phyloP scores from a whole-genome alignment of 2,113 vertebrate species.

The Ceratotherium simum region DNA sequence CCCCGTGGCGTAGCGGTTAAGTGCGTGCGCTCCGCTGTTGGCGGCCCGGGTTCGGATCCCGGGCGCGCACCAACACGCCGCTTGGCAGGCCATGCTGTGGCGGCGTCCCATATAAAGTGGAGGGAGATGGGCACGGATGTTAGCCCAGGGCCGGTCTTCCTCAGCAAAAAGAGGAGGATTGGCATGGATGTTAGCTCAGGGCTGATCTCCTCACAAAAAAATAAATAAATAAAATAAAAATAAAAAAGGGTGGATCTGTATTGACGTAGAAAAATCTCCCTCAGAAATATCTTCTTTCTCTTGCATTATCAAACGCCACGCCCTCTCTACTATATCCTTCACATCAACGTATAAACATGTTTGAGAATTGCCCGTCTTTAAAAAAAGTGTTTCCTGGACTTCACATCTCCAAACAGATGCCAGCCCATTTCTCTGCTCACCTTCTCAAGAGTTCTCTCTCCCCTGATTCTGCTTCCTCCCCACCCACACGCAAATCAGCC shows the following conservation, averaged over 20 bases:
- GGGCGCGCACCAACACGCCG: no score
- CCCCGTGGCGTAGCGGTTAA: no score
- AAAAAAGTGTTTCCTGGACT: background rate
- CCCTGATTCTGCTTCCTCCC: background rate
- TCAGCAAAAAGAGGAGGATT: no score
- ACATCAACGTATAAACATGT: background rate
- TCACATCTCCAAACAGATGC: background rate
- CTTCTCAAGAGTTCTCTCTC: background rate
- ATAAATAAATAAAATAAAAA: background rate
- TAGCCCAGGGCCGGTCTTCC: no score
- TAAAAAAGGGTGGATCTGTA: background rate
- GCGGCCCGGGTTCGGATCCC: no score
- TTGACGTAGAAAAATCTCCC: background rate
- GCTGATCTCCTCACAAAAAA: no score
- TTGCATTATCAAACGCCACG: background rate
- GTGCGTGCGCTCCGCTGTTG: no score
- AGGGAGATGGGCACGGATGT: no score
- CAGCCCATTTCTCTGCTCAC: background rate
- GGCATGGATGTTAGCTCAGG: no score
- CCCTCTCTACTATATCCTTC: background rate
- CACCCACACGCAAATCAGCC: background rate
- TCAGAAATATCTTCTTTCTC: background rate
- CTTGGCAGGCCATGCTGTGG: no score
- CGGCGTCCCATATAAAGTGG: no score
- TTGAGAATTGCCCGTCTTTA: background rate